Percentiles rank a stretch among this genome's conserved stretches.
Evolutionary conservation across 1,140 invertebrate genomes (phyloP).

Genomic region (Glomeris maerens): DNA sequence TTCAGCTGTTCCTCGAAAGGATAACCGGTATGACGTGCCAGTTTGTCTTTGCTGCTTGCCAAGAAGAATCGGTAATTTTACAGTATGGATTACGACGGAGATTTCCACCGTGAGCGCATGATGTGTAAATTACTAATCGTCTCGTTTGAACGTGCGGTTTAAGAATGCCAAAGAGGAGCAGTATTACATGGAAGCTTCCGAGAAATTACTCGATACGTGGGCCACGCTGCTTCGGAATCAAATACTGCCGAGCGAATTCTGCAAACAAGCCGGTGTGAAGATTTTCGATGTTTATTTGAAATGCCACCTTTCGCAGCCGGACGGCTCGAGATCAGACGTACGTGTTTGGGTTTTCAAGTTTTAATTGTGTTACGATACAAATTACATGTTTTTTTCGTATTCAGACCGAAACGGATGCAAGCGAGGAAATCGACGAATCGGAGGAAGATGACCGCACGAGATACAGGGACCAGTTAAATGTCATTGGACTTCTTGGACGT

Average conservation of each 20-base stretch:
- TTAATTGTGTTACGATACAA: too few relatives aligned
- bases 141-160: too few relatives aligned
- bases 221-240: conserved; percentile 34
- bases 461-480: conserved; percentile 52
- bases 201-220: conserved; percentile 68
- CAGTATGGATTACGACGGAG: too few relatives aligned
- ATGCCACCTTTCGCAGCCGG: conserved; percentile 61
- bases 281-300: conserved; percentile 71
- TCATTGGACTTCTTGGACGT: conserved; percentile 42
- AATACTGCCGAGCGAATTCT: conserved; percentile 34
- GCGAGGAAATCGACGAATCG: conserved; percentile 47
- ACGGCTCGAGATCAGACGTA: conserved; percentile 49
- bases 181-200: conserved; percentile 61
- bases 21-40: conserved; percentile 54
- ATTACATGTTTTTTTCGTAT: conserved; percentile 3
- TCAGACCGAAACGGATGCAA: conserved; percentile 22
- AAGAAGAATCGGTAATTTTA: conserved; percentile 53
- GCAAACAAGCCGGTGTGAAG: conserved; percentile 31
- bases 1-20: conserved; percentile 41
- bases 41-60: conserved; percentile 52
- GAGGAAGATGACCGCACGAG: conserved; percentile 54
- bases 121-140: not conserved
- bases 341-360: not conserved
- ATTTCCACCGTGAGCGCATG: too few relatives aligned
- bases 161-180: conserved; percentile 38